Evolutionary conservation across 2,797 vertebrate genomes (phyloP), one percentile per base, ranked within the genome.

Genomic region (Galagoides demidoff): DNA sequence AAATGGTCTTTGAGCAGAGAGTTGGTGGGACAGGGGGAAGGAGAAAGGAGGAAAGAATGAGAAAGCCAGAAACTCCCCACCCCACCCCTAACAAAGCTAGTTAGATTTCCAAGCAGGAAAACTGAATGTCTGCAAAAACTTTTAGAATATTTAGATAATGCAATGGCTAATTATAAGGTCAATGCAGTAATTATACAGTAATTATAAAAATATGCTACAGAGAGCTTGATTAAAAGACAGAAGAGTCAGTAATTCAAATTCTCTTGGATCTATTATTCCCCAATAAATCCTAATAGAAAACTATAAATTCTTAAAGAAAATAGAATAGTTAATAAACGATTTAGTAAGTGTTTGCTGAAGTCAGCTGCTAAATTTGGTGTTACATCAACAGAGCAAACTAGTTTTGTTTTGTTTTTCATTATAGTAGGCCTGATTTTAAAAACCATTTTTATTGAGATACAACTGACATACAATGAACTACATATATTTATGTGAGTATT

Each of bases 191-290:
- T 70, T 71, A 45, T n/a, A n/a, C n/a, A n/a, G n/a, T n/a, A n/a
- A n/a, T n/a, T n/a, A n/a, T n/a, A n/a, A n/a, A n/a, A n/a, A n/a
- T n/a, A n/a, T n/a, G 88, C 17, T 85, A 77, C 71, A 81, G 66
- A 90, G 2, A 11, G 55, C 34, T 20, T 66, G 68, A 93, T 71
- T 55, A 63, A 77, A 89, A 61, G 29, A 70, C 29, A 63, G 29
- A 73, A 90, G 85, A 77, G 31, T 70, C 59, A 84, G 57, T 61
- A 14, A 88, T 85, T 94, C 61, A 77, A 90, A 89, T 90, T 86
- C 66, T 89, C 34, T 81, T 55, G n/a, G 76, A 59, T 71, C 31
- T 25, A 94, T 2, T 34, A 6, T 84, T 90, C 43, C 64, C 23
- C 37, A 39, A 59, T 79, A 89, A 79, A 49, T 77, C 23, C 37